phyloP scores from a whole-genome alignment of 2,113 vertebrate species.

The Microtus richardsoni region DNA sequence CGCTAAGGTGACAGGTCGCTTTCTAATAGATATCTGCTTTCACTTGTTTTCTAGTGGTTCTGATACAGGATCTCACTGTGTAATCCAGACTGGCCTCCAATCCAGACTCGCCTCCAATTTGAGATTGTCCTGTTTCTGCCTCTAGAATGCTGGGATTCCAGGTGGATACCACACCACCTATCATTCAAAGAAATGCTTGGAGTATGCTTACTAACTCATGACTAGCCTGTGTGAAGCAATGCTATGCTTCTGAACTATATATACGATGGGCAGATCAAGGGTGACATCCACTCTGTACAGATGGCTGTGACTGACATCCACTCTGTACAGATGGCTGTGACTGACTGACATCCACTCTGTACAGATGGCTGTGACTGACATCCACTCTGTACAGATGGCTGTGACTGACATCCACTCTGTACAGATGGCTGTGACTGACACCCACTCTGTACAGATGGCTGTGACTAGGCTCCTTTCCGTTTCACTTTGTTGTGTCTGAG shows the following conservation, averaged over 20 bases:
- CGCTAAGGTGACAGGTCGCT: background rate
- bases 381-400: no score
- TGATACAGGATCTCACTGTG: background rate
- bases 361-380: no score
- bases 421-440: no score
- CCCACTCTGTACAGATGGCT: slow-evolving; percentile 3
- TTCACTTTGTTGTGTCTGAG: background rate
- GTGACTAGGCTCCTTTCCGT: background rate
- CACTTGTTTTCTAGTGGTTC: background rate
- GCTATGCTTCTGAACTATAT: background rate
- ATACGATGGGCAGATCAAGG: background rate
- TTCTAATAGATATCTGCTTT: background rate
- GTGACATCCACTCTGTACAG: background rate
- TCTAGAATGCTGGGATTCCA: background rate
- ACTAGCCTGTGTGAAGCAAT: background rate
- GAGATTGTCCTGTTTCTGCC: background rate
- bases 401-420: no score
- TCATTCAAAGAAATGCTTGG: background rate
- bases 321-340: no score
- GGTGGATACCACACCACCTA: background rate
- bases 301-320: slow-evolving; percentile 12
- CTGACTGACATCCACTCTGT: no score
- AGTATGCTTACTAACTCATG: background rate
- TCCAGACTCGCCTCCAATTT: background rate
- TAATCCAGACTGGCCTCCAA: background rate